Conservation (phyloP, 2,888 invertebrate species). For the Cecidostiba fungosa region DNA sequence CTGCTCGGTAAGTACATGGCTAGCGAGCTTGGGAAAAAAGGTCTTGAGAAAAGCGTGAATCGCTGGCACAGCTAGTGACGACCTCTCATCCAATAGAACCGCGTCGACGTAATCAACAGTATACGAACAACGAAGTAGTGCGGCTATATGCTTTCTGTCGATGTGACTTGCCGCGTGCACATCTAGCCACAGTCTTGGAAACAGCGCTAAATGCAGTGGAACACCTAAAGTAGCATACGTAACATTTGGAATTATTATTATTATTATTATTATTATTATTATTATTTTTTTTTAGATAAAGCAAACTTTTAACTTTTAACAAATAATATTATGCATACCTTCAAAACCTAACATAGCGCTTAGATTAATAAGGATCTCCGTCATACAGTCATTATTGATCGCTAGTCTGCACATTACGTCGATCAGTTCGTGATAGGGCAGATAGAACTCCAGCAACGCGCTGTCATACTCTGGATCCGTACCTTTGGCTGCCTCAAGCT, state of each 20-base stretch:
- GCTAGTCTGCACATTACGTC: constrained; percentile 94
- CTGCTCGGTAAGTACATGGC: constrained; percentile 84
- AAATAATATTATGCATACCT: constrained; percentile 78
- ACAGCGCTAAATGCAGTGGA: constrained; percentile 92
- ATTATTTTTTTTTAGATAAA: background rate
- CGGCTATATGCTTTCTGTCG: constrained; percentile 90
- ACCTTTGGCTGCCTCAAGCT: constrained; percentile 87
- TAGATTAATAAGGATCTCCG: constrained; percentile 91
- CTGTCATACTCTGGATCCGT: constrained; percentile 89
- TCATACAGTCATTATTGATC: constrained; percentile 92
- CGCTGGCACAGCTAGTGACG: constrained; percentile 90
- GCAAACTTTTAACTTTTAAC: too few relatives aligned
- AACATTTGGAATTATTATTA: too few relatives aligned
- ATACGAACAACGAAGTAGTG: constrained; percentile 90
- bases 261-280: too few relatives aligned
- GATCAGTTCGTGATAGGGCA: constrained; percentile 94
- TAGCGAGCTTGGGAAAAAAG: constrained; percentile 93
- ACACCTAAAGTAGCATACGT: constrained; percentile 81
- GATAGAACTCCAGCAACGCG: constrained; percentile 88
- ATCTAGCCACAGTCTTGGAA: constrained; percentile 96
- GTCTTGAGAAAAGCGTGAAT: constrained; percentile 94
- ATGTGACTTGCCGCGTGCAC: constrained; percentile 88
- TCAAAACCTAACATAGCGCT: constrained; percentile 95
- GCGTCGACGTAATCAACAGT: constrained; percentile 95
- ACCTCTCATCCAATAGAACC: constrained; percentile 92